Evolutionary conservation across 1,140 invertebrate species (phyloP), one percentile per base, ranked within the genome.

Genomic region (Papilio xuthus): DNA sequence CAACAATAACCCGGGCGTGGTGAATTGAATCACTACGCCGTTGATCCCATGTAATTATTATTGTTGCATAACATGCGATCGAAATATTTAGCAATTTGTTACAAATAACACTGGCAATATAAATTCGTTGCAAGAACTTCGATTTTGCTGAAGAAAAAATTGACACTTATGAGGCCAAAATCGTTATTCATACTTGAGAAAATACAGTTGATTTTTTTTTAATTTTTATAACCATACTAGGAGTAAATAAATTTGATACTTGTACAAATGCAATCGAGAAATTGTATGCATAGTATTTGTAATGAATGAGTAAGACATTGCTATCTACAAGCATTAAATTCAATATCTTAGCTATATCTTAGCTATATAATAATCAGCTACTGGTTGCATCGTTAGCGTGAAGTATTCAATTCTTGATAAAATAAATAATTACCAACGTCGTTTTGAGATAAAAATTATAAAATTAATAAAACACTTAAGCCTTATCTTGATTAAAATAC

Each of bases 21-120:
- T 79, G 80, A 83, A 83, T 83, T 85, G 81, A 84, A 85, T 80
- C 63, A 79, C 81, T 81, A 63, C 60, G 79, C 77, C 79, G 77
- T 70, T 71, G 78, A 82, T 84, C 78, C 73, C 79, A 79, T 82
- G 76, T 60, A 41, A 63, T 84, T 83, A 81, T 83, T 83, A 83
- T 79, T 82, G 78, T 73, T 73, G 20, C 41, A 67, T 71, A 78
- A 79, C 85, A 86, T 84, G 85, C 85, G 79, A 86, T 79, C 69
- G 78, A 44, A 23, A 77, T 79, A 83, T 84, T 84, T 80, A 41
- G 26, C 50, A 32, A 76, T 76, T 76, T 42, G 74, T 23, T 76
- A 76, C 53, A 53, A 20, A 26, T 75, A 75, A 76, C 74, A 41
- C 41, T 20, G 8, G 42, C 42, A 71, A 42, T 42, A 72, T 44